Evolutionary conservation across 2,888 invertebrate genomes (phyloP), one percentile per base, ranked within the genome.

Genomic region (Clanis bilineata): DNA sequence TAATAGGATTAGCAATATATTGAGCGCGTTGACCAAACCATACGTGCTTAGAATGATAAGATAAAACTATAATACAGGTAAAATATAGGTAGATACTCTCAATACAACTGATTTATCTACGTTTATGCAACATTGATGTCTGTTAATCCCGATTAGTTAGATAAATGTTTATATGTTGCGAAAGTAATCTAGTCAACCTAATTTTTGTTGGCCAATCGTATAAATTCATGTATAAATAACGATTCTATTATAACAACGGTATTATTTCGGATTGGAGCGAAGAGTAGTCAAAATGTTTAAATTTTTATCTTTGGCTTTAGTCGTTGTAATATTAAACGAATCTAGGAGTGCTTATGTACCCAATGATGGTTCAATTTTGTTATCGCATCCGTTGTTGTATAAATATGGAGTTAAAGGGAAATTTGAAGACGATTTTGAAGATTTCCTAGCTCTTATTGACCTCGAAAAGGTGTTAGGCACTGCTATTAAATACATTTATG

Each of bases 361-460:
- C 10, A 47, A n/a, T 15, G 28, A 51, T 51, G 28, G 28, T 28
- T 32, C 32, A 10, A 18, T 51, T 51, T 15, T 32, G 7, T 18
- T 25, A 36, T 25, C 10, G 18, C 39, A 25, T 18, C 45, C 36
- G 45, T 32, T 10, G 22, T n/a, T 23, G 32, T 3, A 57, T 7
- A 18, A 47, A 6, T 51, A 32, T 32, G 51, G 25, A 23, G 47
- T 58, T 62, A 67, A 76, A 73, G 77, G 67, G 58, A n/a, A 62
- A 66, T 51, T 51, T 51, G 10, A 7, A 18, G 18, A 28, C 15
- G 76, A 78, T 51, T 56, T 77, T 1, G 66, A 65, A 59, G 80
- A 82, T 41, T 79, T 80, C 44, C 3, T 77, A 3, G 66, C 69
- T 0, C 65, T 80, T 0, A 69, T 82, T 22, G 76, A 82, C 51